Evolutionary conservation across 1,140 invertebrate genomes (phyloP), one percentile per base, ranked within the genome.

Genomic region (Drosophila asahinai): DNA sequence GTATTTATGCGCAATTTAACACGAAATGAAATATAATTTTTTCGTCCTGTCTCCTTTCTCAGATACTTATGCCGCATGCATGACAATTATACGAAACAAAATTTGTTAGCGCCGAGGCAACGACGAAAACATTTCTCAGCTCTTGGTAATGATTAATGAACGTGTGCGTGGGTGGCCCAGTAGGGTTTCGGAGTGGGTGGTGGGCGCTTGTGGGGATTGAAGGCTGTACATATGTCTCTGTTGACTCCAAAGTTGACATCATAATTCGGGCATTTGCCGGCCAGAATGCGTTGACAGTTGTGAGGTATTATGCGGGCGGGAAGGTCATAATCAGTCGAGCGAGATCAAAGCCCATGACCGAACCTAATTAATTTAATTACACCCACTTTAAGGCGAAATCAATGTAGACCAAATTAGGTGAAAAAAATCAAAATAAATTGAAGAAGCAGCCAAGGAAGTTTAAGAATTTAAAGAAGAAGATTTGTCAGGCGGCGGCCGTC

Each of bases 221-320:
- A 19, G 5, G 30, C 49, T 12, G n/a, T 30, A 40, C 55, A 42
- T 45, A 58, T 73, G 51, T 52, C 63, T 60, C 45, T 45, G 67
- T 33, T 87, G 80, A 89, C 80, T 89, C 82, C 64, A 64, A 76
- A 78, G 84, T 75, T 87, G 84, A 87, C 84, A 87, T 89, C 83
- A 87, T 89, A 87, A 83, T 87, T 77, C 62, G 68, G 84, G 59
- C 47, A 81, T 78, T 73, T 87, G 77, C 77, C 80, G 84, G 71
- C 67, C 84, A 84, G 62, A 51, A 54, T 57, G 57, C 74, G 77
- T 67, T 81, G 81, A 87, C 81, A 84, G 73, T 62, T 63, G 36
- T 43, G 22, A 74, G 54, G 27, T 48, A 43, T 73, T 51, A 22
- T 27, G 36, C 17, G 30, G 15, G 7, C n/a, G 25, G 25, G 17